Evolutionary conservation across 2,888 invertebrate species (phyloP), one percentile per base, ranked within the genome.

Genomic region (Itoplectis maculator): DNA sequence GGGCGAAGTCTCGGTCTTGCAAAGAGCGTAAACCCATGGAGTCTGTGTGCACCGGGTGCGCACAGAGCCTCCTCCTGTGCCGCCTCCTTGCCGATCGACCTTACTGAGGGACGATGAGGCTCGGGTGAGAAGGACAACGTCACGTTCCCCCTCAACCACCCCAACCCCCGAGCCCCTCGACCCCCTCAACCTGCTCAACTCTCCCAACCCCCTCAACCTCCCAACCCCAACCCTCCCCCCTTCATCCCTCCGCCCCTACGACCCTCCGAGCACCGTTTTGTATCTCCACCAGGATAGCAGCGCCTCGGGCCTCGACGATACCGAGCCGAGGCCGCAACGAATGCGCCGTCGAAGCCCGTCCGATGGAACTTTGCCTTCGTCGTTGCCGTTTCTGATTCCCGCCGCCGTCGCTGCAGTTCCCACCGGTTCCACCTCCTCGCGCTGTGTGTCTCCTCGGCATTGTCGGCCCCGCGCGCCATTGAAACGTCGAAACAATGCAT

Each of bases 401-500:
- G 29, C 49, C 23, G 18, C 59, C 45, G 59, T 45, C 23, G n/a
- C 47, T 15, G 72, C 29, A 35, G 51, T 59, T n/a, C n/a, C n/a
- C n/a, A n/a, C n/a, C n/a, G n/a, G 49, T 74, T 61, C 51, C 73
- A 70, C 74, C 81, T 77, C 79, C 47, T 42, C 72, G 63, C 59
- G 29, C 61, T 45, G 49, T 51, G 66, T 81, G 82, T 79, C 81
- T 66, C 54, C 84, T 87, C n/a, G n/a, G 86, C 87, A 85, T 87
- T 86, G 86, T 85, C 85, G 29, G 29, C 29, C 29, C 29, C 82
- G 76, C 79, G 81, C 84, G 80, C 83, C 66, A 72, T 73, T 87
- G 87, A 83, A 87, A 87, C 88, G 87, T 91, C 90, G 90, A 91
- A 91, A 91, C 89, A 87, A 86, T 86, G 88, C 89, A 84, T 89